phyloP scores from a whole-genome alignment of 2,888 invertebrate species.

The Ischnura elegans region DNA sequence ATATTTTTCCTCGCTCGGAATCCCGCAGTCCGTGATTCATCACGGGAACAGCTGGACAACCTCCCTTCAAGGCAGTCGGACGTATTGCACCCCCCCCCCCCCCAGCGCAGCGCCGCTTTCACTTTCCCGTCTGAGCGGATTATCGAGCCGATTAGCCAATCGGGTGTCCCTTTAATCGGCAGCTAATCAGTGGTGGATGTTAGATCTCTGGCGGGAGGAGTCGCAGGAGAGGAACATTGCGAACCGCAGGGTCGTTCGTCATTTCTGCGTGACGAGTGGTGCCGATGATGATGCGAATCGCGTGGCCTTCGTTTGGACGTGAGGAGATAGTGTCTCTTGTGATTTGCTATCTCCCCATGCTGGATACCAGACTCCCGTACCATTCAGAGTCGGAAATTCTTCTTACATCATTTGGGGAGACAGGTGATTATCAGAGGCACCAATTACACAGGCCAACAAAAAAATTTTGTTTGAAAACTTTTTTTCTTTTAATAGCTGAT shows the following conservation, averaged over 20 bases:
- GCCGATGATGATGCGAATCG: background rate
- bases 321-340: background rate
- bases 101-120: background rate
- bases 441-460: too few relatives aligned
- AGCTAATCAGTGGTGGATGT: background rate
- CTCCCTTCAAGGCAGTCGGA: background rate
- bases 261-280: background rate
- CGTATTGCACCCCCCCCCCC: background rate
- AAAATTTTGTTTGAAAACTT: too few relatives aligned
- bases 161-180: background rate
- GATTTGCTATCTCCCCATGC: background rate
- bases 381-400: background rate
- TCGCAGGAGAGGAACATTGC: background rate
- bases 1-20: too few relatives aligned
- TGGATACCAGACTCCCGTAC: background rate
- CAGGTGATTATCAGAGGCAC: too few relatives aligned
- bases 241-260: background rate
- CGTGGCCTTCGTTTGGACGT: background rate
- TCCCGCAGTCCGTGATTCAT: background rate
- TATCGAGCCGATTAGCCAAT: slow-evolving; percentile 8
- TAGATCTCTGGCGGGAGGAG: background rate
- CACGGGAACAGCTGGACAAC: background rate
- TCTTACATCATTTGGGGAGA: background rate
- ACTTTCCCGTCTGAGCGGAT: slow-evolving; percentile 26
- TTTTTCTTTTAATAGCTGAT: too few relatives aligned